phyloP scores from a whole-genome alignment of 2,113 vertebrate species.

The Marcusenius ussheri region DNA sequence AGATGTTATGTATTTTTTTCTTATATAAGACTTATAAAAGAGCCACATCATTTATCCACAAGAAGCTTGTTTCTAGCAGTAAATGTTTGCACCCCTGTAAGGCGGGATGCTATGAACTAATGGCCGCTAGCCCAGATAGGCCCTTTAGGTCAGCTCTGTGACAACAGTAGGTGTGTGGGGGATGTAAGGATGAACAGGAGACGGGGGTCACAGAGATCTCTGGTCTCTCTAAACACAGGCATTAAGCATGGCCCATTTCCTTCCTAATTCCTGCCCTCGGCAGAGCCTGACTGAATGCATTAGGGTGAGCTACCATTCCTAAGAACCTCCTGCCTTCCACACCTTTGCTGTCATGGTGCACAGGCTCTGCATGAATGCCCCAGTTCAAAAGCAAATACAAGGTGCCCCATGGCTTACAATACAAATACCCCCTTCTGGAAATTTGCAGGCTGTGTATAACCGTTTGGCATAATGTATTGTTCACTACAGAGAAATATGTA shows the following conservation, averaged over 20 bases:
- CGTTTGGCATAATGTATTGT: background rate
- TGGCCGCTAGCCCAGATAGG: slow-evolving; percentile 58
- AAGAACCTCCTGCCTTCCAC: background rate
- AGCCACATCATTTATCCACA: slow-evolving; percentile 11
- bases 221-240: slow-evolving; percentile 58
- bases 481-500: background rate
- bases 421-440: background rate
- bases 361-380: background rate
- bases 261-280: slow-evolving; percentile 48
- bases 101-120: slow-evolving; percentile 65
- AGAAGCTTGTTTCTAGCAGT: slow-evolving; percentile 52
- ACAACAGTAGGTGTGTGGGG: slow-evolving; percentile 27
- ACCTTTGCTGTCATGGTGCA: background rate
- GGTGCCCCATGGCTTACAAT: background rate
- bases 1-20: background rate
- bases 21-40: background rate
- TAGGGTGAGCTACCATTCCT: slow-evolving; percentile 21
- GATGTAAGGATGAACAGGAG: slow-evolving; percentile 32
- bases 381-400: background rate
- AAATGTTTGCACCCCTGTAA: slow-evolving; percentile 70
- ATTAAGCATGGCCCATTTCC: slow-evolving; percentile 55
- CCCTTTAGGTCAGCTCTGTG: slow-evolving; percentile 55
- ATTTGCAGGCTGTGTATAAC: background rate
- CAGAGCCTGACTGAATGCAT: slow-evolving; percentile 37
- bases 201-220: slow-evolving; percentile 47